phyloP scores from a whole-genome alignment of 2,113 vertebrate species.

The Thamnaconus septentrionalis region DNA sequence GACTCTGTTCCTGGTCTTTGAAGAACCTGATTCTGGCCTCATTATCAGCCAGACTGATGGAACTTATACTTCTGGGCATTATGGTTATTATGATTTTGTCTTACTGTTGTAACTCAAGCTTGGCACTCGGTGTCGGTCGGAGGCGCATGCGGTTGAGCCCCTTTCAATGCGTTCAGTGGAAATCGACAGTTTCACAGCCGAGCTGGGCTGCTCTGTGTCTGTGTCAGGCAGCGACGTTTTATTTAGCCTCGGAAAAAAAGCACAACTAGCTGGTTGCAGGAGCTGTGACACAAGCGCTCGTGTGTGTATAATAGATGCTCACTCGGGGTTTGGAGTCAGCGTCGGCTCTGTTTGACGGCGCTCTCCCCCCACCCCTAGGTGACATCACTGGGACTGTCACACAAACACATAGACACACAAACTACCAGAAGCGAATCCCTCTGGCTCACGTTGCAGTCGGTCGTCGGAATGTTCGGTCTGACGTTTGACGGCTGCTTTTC shows the following conservation, averaged over 20 bases:
- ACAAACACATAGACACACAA: slow-evolving; percentile 47
- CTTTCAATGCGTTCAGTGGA: slow-evolving; percentile 44
- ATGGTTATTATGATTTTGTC: slow-evolving; percentile 41
- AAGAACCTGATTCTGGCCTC: slow-evolving; percentile 51
- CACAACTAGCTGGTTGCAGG: slow-evolving; percentile 67
- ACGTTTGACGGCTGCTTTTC: slow-evolving; percentile 43
- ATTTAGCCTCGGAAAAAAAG: slow-evolving; percentile 64
- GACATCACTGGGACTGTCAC: slow-evolving; percentile 40
- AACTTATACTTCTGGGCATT: slow-evolving; percentile 85
- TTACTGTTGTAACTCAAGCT: slow-evolving; percentile 43
- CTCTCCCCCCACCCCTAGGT: slow-evolving; percentile 15
- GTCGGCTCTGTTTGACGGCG: slow-evolving; percentile 1
- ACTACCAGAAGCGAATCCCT: slow-evolving; percentile 46
- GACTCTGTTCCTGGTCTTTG: slow-evolving; percentile 32
- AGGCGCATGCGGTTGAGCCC: too few species aligned
- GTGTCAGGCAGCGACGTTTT: slow-evolving; percentile 33
- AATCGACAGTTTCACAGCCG: slow-evolving; percentile 48
- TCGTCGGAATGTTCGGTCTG: slow-evolving; percentile 32
- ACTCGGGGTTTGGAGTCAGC: slow-evolving; percentile 46
- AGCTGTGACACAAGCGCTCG: slow-evolving; percentile 56
- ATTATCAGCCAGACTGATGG: slow-evolving; percentile 58
- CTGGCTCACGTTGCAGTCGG: slow-evolving; percentile 30
- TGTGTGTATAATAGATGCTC: slow-evolving; percentile 42
- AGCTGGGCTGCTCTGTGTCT: slow-evolving; percentile 46
- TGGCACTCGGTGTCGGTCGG: too few species aligned